Percentiles rank a stretch among this genome's conserved stretches.
Evolutionary conservation across 2,113 vertebrate species (phyloP).

Genomic region (Campylomormyrus numenius): DNA sequence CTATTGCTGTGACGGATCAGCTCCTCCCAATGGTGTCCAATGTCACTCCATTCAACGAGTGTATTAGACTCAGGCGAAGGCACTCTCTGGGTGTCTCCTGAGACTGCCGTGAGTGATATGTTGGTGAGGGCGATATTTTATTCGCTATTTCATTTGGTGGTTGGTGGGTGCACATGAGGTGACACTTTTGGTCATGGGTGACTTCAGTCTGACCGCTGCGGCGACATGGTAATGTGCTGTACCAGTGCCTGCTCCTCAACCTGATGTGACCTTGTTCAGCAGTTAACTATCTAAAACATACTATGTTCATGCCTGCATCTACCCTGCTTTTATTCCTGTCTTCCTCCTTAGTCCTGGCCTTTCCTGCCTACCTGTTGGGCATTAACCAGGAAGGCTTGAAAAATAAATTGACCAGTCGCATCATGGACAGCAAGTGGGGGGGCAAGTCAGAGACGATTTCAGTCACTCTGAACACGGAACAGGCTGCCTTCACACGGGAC

Average conservation of each 20-base stretch:
- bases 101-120: too few relatives aligned
- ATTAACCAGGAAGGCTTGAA: conserved; percentile 61
- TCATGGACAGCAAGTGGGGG: conserved; percentile 76
- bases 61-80: too few relatives aligned
- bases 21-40: too few relatives aligned
- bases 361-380: conserved; percentile 68
- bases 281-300: background rate
- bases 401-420: conserved; percentile 67
- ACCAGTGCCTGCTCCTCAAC: background rate
- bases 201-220: too few relatives aligned
- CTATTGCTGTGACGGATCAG: too few relatives aligned
- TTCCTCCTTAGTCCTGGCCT: conserved; percentile 59
- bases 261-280: background rate
- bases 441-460: conserved; percentile 66
- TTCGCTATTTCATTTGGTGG: too few relatives aligned
- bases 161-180: too few relatives aligned
- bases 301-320: background rate
- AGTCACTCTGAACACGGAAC: conserved; percentile 69
- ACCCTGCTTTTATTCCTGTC: background rate
- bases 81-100: too few relatives aligned
- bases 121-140: too few relatives aligned
- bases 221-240: background rate
- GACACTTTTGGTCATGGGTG: too few relatives aligned
- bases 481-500: conserved; percentile 67
- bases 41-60: too few relatives aligned